Conservation (phyloP, 2,797 vertebrate species). For the Parotocinclus haroldoi region DNA sequence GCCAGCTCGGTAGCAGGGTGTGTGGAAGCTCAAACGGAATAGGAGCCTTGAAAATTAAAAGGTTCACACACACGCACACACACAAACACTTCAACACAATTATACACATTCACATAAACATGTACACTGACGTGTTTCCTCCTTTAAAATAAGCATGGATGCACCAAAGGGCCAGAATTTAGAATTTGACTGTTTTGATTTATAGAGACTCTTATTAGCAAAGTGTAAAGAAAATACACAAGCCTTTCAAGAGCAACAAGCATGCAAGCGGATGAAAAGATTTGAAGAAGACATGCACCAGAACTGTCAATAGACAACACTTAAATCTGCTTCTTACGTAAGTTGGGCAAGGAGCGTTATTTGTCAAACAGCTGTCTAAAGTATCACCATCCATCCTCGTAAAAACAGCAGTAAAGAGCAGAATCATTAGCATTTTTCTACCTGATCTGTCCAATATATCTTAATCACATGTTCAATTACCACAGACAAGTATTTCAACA, state of each 20-base stretch:
- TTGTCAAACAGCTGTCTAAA: no score
- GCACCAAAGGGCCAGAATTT: constrained; percentile 26
- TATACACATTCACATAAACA: neutral
- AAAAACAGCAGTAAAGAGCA: no score
- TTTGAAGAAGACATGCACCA: constrained; percentile 13
- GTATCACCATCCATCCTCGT: no score
- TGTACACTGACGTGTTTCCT: constrained; percentile 21
- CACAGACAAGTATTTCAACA: no score
- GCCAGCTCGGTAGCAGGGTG: no score
- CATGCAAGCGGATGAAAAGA: constrained; percentile 2
- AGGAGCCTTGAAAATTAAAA: neutral
- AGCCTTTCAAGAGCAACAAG: constrained; percentile 31
- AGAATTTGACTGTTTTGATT: constrained; percentile 34
- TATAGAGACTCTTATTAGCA: constrained; percentile 23
- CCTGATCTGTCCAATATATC: no score
- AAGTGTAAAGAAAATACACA: constrained; percentile 10
- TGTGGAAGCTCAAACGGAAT: no score
- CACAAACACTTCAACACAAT: no score
- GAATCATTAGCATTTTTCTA: no score
- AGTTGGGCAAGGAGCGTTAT: no score
- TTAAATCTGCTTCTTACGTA: no score
- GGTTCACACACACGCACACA: neutral
- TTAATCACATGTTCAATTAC: no score
- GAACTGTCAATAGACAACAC: constrained; percentile 16
- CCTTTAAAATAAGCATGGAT: constrained; percentile 31